phyloP scores from a whole-genome alignment of 2,888 invertebrate genomes.

The Mesorhabditis sp. region DNA sequence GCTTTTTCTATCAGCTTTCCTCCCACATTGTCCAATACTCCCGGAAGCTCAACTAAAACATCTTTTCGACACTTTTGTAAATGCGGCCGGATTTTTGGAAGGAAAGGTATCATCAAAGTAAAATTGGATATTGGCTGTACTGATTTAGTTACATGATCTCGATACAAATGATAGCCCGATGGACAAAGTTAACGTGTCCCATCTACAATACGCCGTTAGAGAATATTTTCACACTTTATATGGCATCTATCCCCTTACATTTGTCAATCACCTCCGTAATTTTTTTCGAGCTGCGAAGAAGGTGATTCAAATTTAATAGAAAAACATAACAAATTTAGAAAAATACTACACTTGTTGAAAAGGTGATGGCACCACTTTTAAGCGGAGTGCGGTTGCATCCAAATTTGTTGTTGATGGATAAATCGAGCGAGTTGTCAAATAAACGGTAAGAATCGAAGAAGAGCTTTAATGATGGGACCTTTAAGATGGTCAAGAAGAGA shows the following conservation, averaged over 20 bases:
- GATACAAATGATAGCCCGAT: conserved; percentile 8
- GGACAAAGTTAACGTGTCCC: conserved; percentile 15
- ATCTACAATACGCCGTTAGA: conserved; percentile 20
- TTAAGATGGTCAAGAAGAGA: conserved; percentile 16
- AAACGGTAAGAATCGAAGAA: conserved; percentile 16
- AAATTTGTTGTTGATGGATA: conserved; percentile 19
- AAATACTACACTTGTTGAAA: conserved; percentile 3
- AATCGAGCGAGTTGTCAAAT: conserved; percentile 21
- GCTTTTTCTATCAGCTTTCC: neutral
- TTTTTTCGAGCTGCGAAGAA: neutral
- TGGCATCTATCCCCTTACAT: conserved; percentile 31
- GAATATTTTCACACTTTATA: conserved; percentile 30
- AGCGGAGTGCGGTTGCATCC: conserved; percentile 27
- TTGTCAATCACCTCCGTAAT: conserved; percentile 24
- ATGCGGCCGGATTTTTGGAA: neutral
- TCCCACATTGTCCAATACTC: neutral
- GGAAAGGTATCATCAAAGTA: neutral
- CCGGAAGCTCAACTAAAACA: conserved; percentile 1
- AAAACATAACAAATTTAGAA: neutral
- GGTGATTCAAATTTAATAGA: neutral
- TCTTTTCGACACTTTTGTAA: conserved; percentile 4
- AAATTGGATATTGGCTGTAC: too few species aligned
- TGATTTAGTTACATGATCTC: neutral
- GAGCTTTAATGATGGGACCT: neutral
- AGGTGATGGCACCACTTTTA: conserved; percentile 16